phyloP scores from a whole-genome alignment of 1,140 invertebrate species.

The Conopomorpha cramerella region DNA sequence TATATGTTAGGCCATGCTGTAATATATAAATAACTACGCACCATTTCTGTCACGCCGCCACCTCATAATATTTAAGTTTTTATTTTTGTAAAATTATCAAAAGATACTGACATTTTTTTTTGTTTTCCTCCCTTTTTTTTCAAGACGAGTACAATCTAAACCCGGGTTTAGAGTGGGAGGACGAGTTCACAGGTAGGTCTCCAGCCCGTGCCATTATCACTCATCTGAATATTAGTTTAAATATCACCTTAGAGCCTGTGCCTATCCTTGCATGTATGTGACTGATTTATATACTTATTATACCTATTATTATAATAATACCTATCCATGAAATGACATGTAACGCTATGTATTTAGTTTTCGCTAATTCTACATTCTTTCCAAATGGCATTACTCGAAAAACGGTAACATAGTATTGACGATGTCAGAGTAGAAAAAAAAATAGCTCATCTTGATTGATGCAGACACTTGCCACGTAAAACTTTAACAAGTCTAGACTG shows the following conservation, averaged over 20 bases:
- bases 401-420: too few species aligned
- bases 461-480: too few species aligned
- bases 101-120: conserved; percentile 65
- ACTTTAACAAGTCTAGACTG: too few species aligned
- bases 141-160: conserved; percentile 99
- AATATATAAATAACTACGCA: not conserved
- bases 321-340: too few species aligned
- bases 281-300: conserved; percentile 14
- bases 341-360: conserved; percentile 55
- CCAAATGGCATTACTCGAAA: too few species aligned
- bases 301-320: too few species aligned
- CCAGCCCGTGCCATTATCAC: conserved; percentile 42
- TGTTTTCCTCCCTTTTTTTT: conserved; percentile 79
- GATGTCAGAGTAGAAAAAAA: too few species aligned
- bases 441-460: too few species aligned
- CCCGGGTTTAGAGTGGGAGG: conserved; percentile 99
- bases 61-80: conserved; percentile 25
- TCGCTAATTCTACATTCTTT: too few species aligned
- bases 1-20: conserved; percentile 5
- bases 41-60: not conserved
- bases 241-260: conserved; percentile 43
- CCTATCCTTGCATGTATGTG: conserved; percentile 30
- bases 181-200: conserved; percentile 99
- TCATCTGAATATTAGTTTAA: not conserved
- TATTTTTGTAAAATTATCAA: conserved; percentile 36